These are phyloP conservation scores for Diprion similis DNA, from an alignment of 1,140 invertebrate species.

Conservation along the genomic window DNA sequence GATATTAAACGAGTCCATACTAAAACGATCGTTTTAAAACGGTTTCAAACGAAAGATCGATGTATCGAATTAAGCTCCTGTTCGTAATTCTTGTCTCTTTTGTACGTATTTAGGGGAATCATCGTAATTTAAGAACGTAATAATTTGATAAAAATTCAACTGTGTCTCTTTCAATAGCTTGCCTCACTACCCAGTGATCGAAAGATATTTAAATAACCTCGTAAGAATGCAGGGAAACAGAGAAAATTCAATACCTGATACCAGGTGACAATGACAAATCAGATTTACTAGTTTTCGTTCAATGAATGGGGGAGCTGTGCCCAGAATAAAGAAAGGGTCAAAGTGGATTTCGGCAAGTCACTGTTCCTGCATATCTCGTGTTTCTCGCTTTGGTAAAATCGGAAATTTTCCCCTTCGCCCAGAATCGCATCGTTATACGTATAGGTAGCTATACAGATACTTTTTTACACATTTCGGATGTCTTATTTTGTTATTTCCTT, in stretches of 20 bases:
- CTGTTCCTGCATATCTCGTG: neutral
- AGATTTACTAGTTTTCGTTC: neutral
- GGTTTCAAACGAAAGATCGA: too few relatives aligned
- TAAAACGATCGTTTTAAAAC: too few relatives aligned
- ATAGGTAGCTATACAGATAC: neutral
- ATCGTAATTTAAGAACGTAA: too few relatives aligned
- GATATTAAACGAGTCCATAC: too few relatives aligned
- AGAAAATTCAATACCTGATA: neutral
- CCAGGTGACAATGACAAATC: neutral
- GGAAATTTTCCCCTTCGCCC: neutral
- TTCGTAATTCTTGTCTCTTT: too few relatives aligned
- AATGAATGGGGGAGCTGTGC: neutral
- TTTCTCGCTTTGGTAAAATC: neutral
- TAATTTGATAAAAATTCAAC: neutral
- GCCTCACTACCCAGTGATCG: neutral
- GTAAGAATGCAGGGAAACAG: neutral
- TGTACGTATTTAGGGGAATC: too few relatives aligned
- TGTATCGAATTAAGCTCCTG: too few relatives aligned
- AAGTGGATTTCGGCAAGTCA: neutral
- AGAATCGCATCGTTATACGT: neutral
- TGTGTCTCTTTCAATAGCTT: neutral
- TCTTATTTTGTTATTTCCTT: too few relatives aligned
- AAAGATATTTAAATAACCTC: neutral
- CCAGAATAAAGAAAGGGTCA: neutral
- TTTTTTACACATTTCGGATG: too few relatives aligned